Percentiles rank a stretch among this genome's conserved stretches.
phyloP scores from a whole-genome alignment of 2,113 vertebrate genomes.

The Percina caprodes region DNA sequence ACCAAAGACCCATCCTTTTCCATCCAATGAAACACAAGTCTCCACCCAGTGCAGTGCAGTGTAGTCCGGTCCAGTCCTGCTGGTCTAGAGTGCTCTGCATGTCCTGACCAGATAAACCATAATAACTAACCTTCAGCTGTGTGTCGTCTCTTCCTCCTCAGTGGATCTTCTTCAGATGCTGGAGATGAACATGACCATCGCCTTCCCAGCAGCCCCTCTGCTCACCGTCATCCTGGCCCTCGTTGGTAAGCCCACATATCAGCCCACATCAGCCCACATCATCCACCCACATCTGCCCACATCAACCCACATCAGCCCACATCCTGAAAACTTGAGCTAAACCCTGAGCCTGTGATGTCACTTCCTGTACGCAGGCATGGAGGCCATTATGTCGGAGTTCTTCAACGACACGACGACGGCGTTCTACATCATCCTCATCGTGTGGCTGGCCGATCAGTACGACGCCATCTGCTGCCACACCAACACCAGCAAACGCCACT shows the following conservation, averaged over 20 bases:
- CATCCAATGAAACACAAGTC: too few relatives aligned
- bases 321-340: background rate
- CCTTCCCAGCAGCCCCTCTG: slow-evolving; percentile 96
- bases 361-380: slow-evolving; percentile 88
- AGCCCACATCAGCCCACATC: too few relatives aligned
- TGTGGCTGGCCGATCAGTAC: slow-evolving; percentile 98
- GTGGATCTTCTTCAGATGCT: slow-evolving; percentile 99
- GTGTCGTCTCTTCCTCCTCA: slow-evolving; percentile 68
- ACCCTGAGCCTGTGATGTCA: slow-evolving; percentile 29
- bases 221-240: slow-evolving; percentile 98
- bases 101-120: too few relatives aligned
- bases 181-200: slow-evolving; percentile 99
- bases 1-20: too few relatives aligned
- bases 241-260: slow-evolving; percentile 89
- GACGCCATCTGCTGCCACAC: slow-evolving; percentile 99
- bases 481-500: slow-evolving; percentile 97
- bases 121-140: background rate
- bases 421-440: slow-evolving; percentile 99
- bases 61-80: too few relatives aligned
- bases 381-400: slow-evolving; percentile 99
- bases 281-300: too few relatives aligned
- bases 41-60: too few relatives aligned
- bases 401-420: slow-evolving; percentile 98
- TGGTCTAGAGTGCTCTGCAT: too few relatives aligned
- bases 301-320: too few relatives aligned